Percentiles rank a stretch among this genome's conserved stretches.
Evolutionary conservation across 1,140 invertebrate species (phyloP).

Genomic region (Aphaenogaster rudis): DNA sequence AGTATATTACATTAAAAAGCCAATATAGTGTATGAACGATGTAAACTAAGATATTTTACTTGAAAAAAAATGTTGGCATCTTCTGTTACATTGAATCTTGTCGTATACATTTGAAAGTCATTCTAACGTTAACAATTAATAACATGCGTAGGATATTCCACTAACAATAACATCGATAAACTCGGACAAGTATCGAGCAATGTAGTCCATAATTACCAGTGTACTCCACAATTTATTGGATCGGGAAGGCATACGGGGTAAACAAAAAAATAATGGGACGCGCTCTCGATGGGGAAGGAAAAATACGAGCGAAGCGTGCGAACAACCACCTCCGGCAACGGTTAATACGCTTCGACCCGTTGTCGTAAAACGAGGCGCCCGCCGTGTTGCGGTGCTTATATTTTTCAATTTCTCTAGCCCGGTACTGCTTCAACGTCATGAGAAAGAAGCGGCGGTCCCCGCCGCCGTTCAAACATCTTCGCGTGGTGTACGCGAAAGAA

Average conservation of each 20-base stretch:
- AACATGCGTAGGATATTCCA: not conserved
- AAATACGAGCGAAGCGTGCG: constrained; percentile 47
- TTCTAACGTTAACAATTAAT: not conserved
- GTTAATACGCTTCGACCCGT: constrained; percentile 53
- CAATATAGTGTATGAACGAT: not conserved
- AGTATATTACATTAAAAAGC: not conserved
- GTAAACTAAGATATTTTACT: not conserved
- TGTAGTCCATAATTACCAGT: not conserved
- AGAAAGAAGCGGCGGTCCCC: not conserved
- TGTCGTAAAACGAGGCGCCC: constrained; percentile 1
- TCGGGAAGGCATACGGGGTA: constrained; percentile 12
- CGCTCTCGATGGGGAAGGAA: not conserved
- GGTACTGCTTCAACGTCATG: constrained; percentile 33
- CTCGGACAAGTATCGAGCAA: not conserved
- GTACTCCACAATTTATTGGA: not conserved
- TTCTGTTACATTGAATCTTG: not conserved
- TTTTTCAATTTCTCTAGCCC: constrained; percentile 53
- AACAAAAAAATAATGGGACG: constrained; percentile 47
- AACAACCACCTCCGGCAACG: not conserved
- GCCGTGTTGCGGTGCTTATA: constrained; percentile 38
- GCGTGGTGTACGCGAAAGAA: constrained; percentile 40
- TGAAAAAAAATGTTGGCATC: not conserved
- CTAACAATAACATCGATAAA: constrained; percentile 25
- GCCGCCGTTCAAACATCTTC: constrained; percentile 26
- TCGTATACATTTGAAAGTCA: not conserved